These are phyloP conservation scores for Tachina grossa DNA, from an alignment of 2,888 invertebrate genomes.

Conservation along the genomic window DNA sequence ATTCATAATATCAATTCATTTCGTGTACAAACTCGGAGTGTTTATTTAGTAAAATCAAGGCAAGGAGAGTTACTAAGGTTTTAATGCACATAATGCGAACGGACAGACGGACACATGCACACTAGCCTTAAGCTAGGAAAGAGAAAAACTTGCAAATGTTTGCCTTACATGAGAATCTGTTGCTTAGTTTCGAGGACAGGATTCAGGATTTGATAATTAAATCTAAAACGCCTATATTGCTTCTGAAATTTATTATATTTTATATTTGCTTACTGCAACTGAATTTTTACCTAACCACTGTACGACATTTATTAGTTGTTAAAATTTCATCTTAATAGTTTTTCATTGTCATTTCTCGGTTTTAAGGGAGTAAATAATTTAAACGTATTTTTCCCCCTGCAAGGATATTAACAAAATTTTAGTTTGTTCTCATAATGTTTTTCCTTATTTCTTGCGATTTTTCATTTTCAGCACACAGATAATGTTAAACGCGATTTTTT, in stretches of 20 bases:
- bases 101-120: background rate
- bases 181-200: too few relatives aligned
- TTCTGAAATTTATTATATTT: too few relatives aligned
- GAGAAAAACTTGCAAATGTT: too few relatives aligned
- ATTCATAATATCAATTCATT: constrained; percentile 64
- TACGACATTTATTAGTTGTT: constrained; percentile 9
- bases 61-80: constrained; percentile 24
- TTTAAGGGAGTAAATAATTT: constrained; percentile 60
- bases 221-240: too few relatives aligned
- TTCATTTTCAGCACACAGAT: constrained; percentile 71
- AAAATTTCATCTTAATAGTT: constrained; percentile 8
- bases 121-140: too few relatives aligned
- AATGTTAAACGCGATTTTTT: constrained; percentile 82
- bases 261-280: too few relatives aligned
- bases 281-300: background rate
- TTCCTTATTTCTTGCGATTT: constrained; percentile 4
- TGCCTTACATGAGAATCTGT: too few relatives aligned
- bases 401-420: constrained; percentile 60
- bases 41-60: constrained; percentile 64
- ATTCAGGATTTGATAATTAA: too few relatives aligned
- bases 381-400: constrained; percentile 39
- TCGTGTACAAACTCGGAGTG: constrained; percentile 31
- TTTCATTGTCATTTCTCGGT: constrained; percentile 24
- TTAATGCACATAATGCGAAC: background rate
- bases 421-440: constrained; percentile 36